Base-by-base conservation (phyloP, 2,888 invertebrate species). In the Hemicrepidius hirtus region DNA sequence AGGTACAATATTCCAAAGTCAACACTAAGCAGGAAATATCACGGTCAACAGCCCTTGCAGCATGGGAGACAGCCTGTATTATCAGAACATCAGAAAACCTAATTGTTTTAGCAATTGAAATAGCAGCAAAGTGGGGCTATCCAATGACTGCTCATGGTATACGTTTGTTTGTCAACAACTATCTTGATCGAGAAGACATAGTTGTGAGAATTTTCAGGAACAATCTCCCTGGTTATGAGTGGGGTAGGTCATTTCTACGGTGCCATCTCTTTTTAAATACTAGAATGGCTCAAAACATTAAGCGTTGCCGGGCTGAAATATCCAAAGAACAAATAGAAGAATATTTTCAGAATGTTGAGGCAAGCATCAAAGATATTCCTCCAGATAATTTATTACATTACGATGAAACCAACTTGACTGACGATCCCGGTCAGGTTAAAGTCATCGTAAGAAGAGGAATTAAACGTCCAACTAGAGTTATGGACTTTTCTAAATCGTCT, bases 331-430 rank as follows among this genome's bases (percentile, higher is more conserved):
- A 16, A 18, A 46, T 46, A 4, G 16, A 18, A 5, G 16, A 6
- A 32, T 74, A 73, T 66, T 73, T 76, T 59, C 37, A 53, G 2
- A 68, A 76, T 60, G 62, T 76, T 24, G 66, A 49, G 44, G 55
- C 44, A 9, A 63, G 35, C 10, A 9, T 69, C 10, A 32, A 65
- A 50, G 55, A 62, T 12, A 69, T 80, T 50, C 74, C 75, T 16
- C 71, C 77, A 13, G 12, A 46, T 24, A 77, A 76, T 40, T 80
- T 81, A 16, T 71, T 81, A 24, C 84, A 85, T 67, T 86, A 82
- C 76, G 83, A 85, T 71, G 82, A 84, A 70, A 83, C 82, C 1
- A 83, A 83, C 57, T 70, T 86, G 6, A 66, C 77, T 7, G 83
- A 84, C 66, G 81, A 85, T 57, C 82, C 82, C 20, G 84, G 82